Evolutionary conservation across 2,888 invertebrate genomes (phyloP), one percentile per base, ranked within the genome.

Genomic region (Synanthedon vespiformis): DNA sequence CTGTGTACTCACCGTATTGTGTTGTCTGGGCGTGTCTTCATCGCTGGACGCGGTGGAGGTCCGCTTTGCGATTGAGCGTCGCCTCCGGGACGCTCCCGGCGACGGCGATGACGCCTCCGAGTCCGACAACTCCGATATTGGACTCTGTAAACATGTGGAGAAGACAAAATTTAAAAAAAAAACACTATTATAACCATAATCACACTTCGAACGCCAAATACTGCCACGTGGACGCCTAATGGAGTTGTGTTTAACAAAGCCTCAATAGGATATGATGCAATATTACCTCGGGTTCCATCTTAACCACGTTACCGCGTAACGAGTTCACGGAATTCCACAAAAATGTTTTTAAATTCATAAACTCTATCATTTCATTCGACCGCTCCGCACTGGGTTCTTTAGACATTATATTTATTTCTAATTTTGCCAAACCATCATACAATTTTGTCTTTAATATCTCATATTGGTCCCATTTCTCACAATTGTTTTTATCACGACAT

Each of bases 111-210:
- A 78, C 53, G 82, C 71, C 56, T 88, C 88, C 40, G 90, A 90
- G 60, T 91, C 90, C 4, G 91, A 90, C 58, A 91, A 74, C 67
- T 90, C 90, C 58, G 91, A 91, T 54, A 91, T 76, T 55, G 90
- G 82, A 65, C 82, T 85, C 82, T 88, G 74, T 56, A 61, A 63
- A 14, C 48, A 48, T 5, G 22, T 22, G 5, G 22, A 22, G 4
- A 22, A 22, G 34, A 34, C 10, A 34, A 34, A 34, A 34, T 34
- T 44, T 2, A 52, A 56, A 4, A 52, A 8, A 34, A 57, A 58
- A 11, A 1, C 44, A 34, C 8, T 34, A 8, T 34, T 10, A 34
- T 34, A 6, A 34, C 8, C 8, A 10, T 10, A 34, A 34, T 34
- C 34, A 34, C 34, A 34, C 34, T 34, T 34, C 34, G 10, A 10